These are phyloP conservation scores for Anguilla japonica DNA, from an alignment of 2,113 vertebrate genomes.

Conservation along the genomic window DNA sequence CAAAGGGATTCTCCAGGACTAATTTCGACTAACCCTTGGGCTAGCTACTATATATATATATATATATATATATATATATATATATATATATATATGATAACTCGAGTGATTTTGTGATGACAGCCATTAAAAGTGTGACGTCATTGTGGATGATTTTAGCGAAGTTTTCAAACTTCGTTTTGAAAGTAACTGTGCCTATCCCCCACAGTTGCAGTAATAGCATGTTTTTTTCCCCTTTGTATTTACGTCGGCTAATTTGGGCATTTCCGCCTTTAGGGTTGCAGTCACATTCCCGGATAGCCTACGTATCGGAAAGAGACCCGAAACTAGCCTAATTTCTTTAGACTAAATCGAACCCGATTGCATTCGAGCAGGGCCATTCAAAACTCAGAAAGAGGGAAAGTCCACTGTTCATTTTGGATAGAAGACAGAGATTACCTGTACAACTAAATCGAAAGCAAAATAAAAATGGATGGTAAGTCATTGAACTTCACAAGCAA, in stretches of 20 bases:
- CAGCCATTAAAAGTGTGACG: not conserved
- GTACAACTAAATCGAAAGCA: not conserved
- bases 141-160: no score
- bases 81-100: no score
- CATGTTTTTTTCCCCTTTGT: conserved; percentile 39
- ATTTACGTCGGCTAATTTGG: conserved; percentile 63
- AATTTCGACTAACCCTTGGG: no score
- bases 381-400: not conserved
- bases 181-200: not conserved
- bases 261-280: conserved; percentile 66
- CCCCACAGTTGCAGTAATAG: not conserved
- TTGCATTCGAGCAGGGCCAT: not conserved
- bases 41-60: no score
- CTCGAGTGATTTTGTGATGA: not conserved
- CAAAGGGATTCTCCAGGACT: no score
- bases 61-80: no score
- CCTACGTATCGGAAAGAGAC: not conserved
- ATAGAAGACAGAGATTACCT: not conserved
- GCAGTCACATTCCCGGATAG: conserved; percentile 1
- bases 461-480: conserved; percentile 63
- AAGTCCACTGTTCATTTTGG: not conserved
- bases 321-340: conserved; percentile 5
- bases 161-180: no score
- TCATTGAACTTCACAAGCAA: not conserved
- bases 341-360: not conserved